A percentile compares a stretch with the other conserved stretches of the same genome.
phyloP scores from a whole-genome alignment of 2,888 invertebrate species.

The Drosophila subsilvestris region DNA sequence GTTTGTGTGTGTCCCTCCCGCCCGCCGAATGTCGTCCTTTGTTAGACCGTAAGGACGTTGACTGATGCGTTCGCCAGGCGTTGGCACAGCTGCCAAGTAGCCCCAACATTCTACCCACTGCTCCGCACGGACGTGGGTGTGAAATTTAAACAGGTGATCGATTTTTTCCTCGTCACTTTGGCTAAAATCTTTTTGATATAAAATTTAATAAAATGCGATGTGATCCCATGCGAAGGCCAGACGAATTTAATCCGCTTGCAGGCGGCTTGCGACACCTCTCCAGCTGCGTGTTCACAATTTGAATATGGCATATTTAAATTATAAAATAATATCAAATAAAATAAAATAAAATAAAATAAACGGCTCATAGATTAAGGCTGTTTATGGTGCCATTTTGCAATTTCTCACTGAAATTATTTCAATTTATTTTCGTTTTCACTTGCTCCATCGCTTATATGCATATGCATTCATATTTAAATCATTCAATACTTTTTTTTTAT shows the following conservation, averaged over 20 bases:
- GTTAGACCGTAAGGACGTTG: slow-evolving; percentile 77
- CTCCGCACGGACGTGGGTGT: slow-evolving; percentile 10
- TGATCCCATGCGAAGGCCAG: slow-evolving; percentile 1
- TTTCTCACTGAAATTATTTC: slow-evolving; percentile 15
- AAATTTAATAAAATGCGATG: slow-evolving; percentile 47
- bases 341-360: slow-evolving; percentile 12
- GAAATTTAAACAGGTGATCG: slow-evolving; percentile 75
- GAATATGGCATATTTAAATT: slow-evolving; percentile 47
- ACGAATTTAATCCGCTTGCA: slow-evolving; percentile 52
- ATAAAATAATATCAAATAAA: slow-evolving; percentile 30
- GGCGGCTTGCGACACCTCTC: slow-evolving; percentile 47
- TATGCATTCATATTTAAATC: slow-evolving; percentile 30
- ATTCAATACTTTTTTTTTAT: slow-evolving; percentile 17
- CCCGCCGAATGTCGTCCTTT: slow-evolving; percentile 62
- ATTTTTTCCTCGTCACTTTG: slow-evolving; percentile 53
- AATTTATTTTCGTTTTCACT: slow-evolving; percentile 3
- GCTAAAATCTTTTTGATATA: slow-evolving; percentile 23
- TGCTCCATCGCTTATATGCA: slow-evolving; percentile 26
- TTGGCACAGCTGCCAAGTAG: slow-evolving; percentile 72
- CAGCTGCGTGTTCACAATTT: slow-evolving; percentile 17
- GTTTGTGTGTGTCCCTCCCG: slow-evolving; percentile 48
- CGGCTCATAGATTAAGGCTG: slow-evolving; percentile 30
- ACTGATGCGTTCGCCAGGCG: slow-evolving; percentile 77
- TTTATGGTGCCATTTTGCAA: slow-evolving; percentile 40
- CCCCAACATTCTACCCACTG: slow-evolving; percentile 52